phyloP scores from a whole-genome alignment of 2,113 vertebrate genomes.

The Promerops cafer region DNA sequence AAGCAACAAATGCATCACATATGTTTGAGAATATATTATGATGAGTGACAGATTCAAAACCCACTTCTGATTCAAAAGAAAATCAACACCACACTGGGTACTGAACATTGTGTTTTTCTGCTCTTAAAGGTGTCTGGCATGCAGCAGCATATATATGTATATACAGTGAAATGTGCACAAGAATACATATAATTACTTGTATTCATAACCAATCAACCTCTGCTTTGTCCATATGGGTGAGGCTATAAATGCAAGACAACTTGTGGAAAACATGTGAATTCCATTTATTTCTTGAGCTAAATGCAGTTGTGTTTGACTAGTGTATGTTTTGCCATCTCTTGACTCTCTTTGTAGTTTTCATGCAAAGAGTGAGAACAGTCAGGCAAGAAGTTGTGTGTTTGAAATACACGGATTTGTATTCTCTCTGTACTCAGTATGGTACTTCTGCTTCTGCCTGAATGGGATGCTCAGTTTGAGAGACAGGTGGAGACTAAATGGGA shows the following conservation, averaged over 20 bases:
- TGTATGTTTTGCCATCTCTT: background rate
- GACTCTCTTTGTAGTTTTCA: background rate
- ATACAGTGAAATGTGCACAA: background rate
- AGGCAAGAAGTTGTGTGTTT: background rate
- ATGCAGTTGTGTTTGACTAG: background rate
- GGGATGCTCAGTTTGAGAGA: constrained; percentile 18
- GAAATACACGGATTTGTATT: background rate
- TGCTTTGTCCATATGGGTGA: background rate
- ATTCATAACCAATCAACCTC: background rate
- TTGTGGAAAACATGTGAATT: background rate
- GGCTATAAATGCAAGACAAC: background rate
- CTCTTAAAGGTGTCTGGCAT: background rate
- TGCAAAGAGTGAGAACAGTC: background rate
- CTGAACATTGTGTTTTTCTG: background rate
- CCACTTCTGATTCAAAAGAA: background rate
- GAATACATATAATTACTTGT: background rate
- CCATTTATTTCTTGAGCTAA: background rate
- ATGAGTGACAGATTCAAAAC: background rate
- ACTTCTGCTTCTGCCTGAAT: background rate
- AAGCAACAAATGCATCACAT: background rate
- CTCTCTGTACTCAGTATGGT: background rate
- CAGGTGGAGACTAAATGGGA: constrained; percentile 65
- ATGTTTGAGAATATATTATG: background rate
- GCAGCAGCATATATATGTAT: background rate
- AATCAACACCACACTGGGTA: background rate